Evolutionary conservation across 92 coral and sea anemone species (phyloP).

Genomic region (Hydrozoanthus gracilis): DNA sequence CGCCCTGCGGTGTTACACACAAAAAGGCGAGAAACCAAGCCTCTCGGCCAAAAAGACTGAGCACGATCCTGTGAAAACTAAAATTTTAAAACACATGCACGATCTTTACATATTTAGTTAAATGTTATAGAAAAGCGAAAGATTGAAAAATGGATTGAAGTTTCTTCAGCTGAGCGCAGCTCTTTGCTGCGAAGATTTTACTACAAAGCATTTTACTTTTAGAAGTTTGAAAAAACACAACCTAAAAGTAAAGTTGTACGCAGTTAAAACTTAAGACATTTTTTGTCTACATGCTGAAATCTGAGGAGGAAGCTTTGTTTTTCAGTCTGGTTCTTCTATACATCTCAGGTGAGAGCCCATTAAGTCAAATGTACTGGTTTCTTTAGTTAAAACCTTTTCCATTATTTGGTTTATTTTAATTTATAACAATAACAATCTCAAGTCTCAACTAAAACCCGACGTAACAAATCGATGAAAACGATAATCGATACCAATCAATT

Average conservation of each 20-base stretch:
- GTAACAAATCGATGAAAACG: no score
- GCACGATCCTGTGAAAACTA: not conserved
- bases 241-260: not conserved
- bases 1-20: conserved; percentile 44
- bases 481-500: no score
- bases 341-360: conserved; percentile 3
- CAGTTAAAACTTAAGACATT: not conserved
- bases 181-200: no score
- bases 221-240: not conserved
- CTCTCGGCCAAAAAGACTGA: not conserved
- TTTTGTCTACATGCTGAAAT: not conserved
- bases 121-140: not conserved
- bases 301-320: not conserved
- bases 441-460: no score
- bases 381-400: no score
- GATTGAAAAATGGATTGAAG: no score
- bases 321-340: not conserved
- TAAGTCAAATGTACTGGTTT: not conserved
- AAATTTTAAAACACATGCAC: not conserved
- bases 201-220: not conserved
- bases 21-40: conserved; percentile 26
- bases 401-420: no score
- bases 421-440: no score
- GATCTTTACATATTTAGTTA: not conserved
- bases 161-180: no score